Conservation (phyloP, 1,140 invertebrate species). For the Mizuhopecten yessoensis region DNA sequence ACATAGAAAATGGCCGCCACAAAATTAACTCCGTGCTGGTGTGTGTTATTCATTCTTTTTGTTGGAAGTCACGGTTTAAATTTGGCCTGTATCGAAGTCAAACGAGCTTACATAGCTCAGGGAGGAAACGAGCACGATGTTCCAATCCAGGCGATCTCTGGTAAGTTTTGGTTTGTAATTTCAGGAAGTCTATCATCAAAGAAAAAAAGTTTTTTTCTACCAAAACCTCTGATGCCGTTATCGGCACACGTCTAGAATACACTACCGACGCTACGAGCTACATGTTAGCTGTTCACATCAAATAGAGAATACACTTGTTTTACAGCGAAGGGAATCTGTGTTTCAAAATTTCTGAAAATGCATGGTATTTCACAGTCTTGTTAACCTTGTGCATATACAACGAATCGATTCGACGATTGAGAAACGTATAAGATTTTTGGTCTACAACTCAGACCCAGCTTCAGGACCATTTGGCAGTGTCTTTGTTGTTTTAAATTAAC, state of each 20-base stretch:
- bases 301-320: conserved; percentile 18
- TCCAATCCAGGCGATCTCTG: conserved; percentile 67
- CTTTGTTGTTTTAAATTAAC: background rate
- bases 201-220: background rate
- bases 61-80: conserved; percentile 54
- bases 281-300: background rate
- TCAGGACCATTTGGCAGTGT: background rate
- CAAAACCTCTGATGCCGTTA: conserved; percentile 31
- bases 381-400: background rate
- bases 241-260: conserved; percentile 2
- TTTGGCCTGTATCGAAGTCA: conserved; percentile 71
- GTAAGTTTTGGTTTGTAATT: conserved; percentile 55
- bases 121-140: conserved; percentile 70
- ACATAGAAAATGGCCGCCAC: conserved; percentile 61
- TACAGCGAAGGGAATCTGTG: conserved; percentile 11
- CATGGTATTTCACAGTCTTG: background rate
- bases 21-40: conserved; percentile 49
- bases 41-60: conserved; percentile 56
- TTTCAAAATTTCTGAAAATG: background rate
- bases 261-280: background rate
- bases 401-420: background rate
- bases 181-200: conserved; percentile 2
- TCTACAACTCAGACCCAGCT: background rate
- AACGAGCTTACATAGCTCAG: conserved; percentile 68
- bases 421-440: background rate